phyloP scores from a whole-genome alignment of 1,140 invertebrate species.

The Panulirus ornatus region DNA sequence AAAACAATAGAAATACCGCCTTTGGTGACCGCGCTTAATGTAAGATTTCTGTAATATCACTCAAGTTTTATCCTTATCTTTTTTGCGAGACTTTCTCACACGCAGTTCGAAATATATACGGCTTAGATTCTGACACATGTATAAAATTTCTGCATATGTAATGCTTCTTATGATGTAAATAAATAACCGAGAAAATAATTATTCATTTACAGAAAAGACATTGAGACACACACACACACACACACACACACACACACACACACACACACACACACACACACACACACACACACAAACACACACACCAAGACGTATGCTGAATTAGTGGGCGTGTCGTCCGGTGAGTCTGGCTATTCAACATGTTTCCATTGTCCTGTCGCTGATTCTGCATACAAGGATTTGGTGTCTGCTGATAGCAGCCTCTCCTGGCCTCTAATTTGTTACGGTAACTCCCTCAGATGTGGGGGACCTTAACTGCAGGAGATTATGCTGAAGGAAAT shows the following conservation, averaged over 20 bases:
- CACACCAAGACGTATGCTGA: background rate
- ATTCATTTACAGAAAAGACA: no score
- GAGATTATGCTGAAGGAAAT: background rate
- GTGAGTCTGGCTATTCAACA: background rate
- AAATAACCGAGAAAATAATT: no score
- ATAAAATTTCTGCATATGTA: no score
- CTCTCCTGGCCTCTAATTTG: slow-evolving; percentile 13
- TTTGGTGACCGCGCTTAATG: no score
- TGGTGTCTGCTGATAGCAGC: background rate
- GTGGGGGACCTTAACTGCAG: background rate
- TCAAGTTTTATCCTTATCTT: no score
- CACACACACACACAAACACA: slow-evolving; percentile 33
- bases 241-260: background rate
- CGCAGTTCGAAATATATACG: no score
- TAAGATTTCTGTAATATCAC: no score
- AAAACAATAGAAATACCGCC: no score
- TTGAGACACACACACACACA: background rate
- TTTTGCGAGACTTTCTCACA: no score
- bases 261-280: slow-evolving; percentile 27
- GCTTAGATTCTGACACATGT: no score
- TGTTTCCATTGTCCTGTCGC: slow-evolving; percentile 30
- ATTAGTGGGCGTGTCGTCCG: background rate
- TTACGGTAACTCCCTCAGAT: background rate
- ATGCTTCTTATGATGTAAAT: no score
- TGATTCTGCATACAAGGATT: background rate